Base-by-base conservation (phyloP, 2,113 vertebrate species). In the Leuciscus idus region DNA sequence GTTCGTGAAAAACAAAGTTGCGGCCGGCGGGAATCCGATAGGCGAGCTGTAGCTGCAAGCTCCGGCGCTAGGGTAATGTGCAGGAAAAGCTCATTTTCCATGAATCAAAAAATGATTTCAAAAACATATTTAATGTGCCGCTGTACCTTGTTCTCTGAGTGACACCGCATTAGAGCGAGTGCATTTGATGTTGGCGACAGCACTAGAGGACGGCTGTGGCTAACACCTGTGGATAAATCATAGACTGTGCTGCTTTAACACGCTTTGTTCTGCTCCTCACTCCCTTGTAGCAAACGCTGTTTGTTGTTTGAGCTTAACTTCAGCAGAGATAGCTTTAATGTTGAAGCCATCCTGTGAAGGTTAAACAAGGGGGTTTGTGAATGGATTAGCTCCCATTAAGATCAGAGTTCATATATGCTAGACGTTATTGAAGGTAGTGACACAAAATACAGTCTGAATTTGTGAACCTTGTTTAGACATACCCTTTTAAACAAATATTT, bases 341-440 rank as follows among this genome's bases (percentile, higher is more conserved):
- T 43, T 73, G 23, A 57, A 8, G 12, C 28, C 3, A 11, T 59
- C 52, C 30, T 2, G 90, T 92, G 91, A 92, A 92, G 89, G 93
- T 93, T 91, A 94, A 93, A 92, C 93, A 93, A 90, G 85, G 6
- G 17, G 15, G 8, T 77, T 55, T 33, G 75, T 28, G 48, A 33
- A 48, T 55, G 28, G 48, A 30, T 55, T 55, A 52, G 15, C 33
- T 77, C 48, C 15, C 15, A 28, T 30, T 10, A 33, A 77, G 48
- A 36, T 70, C 30, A 36, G 30, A 89, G 92, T 91, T 89, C 92
- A 92, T 93, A 94, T 94, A 92, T 93, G 93, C 93, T 91, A 93
- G 93, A 92, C 93, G 93, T 94, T 93, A 92, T 92, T 92, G 93
- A 92, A 93, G 92, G 92, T 93, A 93, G 94, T 92, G 70, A n/a